These are phyloP conservation scores for Symphodus melops DNA, from an alignment of 2,113 vertebrate species.

Conservation along the genomic window DNA sequence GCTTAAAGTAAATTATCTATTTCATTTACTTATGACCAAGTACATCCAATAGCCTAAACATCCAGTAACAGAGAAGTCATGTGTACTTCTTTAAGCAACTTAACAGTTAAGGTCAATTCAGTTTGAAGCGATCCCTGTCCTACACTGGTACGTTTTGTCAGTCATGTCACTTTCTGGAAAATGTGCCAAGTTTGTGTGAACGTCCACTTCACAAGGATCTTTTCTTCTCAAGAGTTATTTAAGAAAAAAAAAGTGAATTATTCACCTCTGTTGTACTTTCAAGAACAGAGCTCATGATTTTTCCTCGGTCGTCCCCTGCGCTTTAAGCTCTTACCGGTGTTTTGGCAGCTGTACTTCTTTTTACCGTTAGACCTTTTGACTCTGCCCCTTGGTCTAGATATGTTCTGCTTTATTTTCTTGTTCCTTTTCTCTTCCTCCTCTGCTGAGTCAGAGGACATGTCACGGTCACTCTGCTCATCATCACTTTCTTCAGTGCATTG, in stretches of 20 bases:
- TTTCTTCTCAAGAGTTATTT: not conserved
- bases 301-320: slow-evolving; percentile 2
- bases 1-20: not conserved
- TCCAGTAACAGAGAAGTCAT: not conserved
- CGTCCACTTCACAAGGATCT: not conserved
- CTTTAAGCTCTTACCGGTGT: not conserved
- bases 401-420: not conserved
- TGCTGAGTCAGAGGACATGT: not conserved
- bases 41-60: not conserved
- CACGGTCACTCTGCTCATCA: not conserved
- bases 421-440: slow-evolving; percentile 4
- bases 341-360: not conserved
- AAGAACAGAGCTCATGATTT: not conserved
- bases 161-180: not conserved
- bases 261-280: not conserved
- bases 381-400: slow-evolving; percentile 2
- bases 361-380: slow-evolving; percentile 6
- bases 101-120: not conserved
- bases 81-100: not conserved
- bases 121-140: not conserved
- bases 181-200: not conserved
- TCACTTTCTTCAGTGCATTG: slow-evolving; percentile 1
- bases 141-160: not conserved
- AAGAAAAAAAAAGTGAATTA: not conserved
- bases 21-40: not conserved